phyloP scores from a whole-genome alignment of 2,888 invertebrate genomes.

The Tachina grossa region DNA sequence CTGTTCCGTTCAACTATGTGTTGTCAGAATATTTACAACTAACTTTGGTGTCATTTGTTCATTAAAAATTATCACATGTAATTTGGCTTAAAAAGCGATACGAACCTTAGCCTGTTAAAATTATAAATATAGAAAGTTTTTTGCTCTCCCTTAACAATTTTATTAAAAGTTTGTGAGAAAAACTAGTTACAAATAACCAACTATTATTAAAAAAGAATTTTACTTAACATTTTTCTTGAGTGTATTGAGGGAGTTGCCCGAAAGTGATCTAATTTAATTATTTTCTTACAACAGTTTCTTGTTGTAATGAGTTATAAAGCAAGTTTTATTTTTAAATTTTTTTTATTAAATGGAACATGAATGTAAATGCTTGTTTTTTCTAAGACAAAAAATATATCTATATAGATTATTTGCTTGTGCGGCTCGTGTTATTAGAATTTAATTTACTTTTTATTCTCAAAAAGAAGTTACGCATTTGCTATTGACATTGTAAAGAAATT shows the following conservation, averaged over 20 bases:
- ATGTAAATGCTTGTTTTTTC: not conserved
- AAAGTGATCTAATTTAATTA: constrained; percentile 17
- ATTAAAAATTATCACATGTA: too few species aligned
- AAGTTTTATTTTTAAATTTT: not conserved
- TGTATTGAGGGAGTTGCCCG: constrained; percentile 24
- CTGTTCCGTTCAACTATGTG: too few species aligned
- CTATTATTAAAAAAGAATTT: not conserved
- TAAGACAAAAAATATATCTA: not conserved
- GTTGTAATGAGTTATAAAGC: not conserved
- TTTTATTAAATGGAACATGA: not conserved
- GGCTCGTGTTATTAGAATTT: not conserved
- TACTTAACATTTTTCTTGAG: not conserved
- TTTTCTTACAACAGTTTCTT: constrained; percentile 16
- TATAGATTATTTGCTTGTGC: not conserved
- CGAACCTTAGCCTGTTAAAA: too few species aligned
- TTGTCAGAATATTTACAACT: too few species aligned
- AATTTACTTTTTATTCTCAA: not conserved
- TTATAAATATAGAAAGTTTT: too few species aligned
- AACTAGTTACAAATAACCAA: not conserved
- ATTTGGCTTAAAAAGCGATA: too few species aligned
- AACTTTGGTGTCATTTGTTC: too few species aligned
- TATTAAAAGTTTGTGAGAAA: constrained; percentile 11
- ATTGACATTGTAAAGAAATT: not conserved
- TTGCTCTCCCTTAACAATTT: too few species aligned
- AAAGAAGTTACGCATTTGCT: not conserved